Conservation (phyloP, 2,888 invertebrate species). For the Lomographa bimaculata region DNA sequence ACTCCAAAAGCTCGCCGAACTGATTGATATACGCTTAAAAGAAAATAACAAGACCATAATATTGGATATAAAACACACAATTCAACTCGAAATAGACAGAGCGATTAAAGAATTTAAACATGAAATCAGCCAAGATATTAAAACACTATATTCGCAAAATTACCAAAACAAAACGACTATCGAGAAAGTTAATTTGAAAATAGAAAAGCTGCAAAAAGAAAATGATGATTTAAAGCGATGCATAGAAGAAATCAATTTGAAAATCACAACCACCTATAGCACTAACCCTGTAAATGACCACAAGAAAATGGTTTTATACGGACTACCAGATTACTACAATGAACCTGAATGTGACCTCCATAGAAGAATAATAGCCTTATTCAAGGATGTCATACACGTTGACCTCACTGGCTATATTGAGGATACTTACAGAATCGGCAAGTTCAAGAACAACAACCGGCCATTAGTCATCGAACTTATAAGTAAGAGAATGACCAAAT, state of each 20-base stretch:
- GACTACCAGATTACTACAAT: neutral
- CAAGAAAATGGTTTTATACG: neutral
- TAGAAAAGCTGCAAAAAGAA: neutral
- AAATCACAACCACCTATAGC: too few species aligned
- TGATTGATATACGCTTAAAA: neutral
- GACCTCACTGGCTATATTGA: neutral
- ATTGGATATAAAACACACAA: neutral
- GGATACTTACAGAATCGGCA: neutral
- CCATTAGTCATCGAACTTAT: neutral
- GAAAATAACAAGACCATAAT: neutral
- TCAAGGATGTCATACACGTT: neutral
- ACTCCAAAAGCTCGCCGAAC: neutral
- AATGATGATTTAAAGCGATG: too few species aligned
- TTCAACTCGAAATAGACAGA: neutral
- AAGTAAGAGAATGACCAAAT: constrained; percentile 1
- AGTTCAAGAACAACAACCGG: neutral
- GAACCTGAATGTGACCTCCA: constrained; percentile 1
- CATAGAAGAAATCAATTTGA: too few species aligned
- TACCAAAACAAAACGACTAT: too few species aligned
- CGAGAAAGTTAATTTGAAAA: neutral
- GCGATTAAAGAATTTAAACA: neutral
- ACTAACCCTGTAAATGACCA: neutral
- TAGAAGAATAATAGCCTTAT: neutral
- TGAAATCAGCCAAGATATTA: neutral
- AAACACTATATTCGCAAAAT: too few species aligned